Base-by-base conservation (phyloP, 2,888 invertebrate genomes). In the Silvanus unidentatus region DNA sequence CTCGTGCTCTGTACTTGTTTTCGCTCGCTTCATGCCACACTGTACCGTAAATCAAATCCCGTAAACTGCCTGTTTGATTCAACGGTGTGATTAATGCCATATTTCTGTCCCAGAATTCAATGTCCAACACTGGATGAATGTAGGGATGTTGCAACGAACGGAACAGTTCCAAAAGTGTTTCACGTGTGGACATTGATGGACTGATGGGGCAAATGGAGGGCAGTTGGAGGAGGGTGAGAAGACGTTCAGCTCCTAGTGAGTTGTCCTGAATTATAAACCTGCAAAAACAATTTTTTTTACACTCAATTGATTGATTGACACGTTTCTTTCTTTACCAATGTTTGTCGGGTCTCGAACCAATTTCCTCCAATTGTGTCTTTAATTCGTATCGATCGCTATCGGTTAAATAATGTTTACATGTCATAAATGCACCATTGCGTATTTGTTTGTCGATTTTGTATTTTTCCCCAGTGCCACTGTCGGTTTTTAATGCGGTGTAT, bases 111-210 rank as follows among this genome's bases (percentile, higher is more conserved):
- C 81, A 78, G 65, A 93, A 84, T 62, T 91, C 91, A 53, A 94
- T 75, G 65, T 93, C 91, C 58, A 92, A 74, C 16, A 93, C 84
- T 0, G 94, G 94, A 72, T 88, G 91, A 54, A 95, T 88, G 69
- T 93, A 94, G 0, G 95, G 94, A 72, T 95, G 94, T 69, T 94
- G 92, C 34, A 92, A 77, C 8, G 87, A 85, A 42, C 88, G 79
- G 64, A 94, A 88, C 54, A 94, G 74, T 65, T 91, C 88, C 73
- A 88, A 78, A 34, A 93, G 77, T 30, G 82, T 78, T 29, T 77
- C 77, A 43, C 82, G 76, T 1, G 86, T 86, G 28, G 79, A 73
- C 14, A 81, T 77, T 45, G 64, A 61, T 39, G 66, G 80, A 55
- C 81, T 82, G 56, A 88, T 77, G 1, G 86, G 79, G 58, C 84